Evolutionary conservation across 2,797 vertebrate species (phyloP).

Genomic region (Sebastes aleutianus): DNA sequence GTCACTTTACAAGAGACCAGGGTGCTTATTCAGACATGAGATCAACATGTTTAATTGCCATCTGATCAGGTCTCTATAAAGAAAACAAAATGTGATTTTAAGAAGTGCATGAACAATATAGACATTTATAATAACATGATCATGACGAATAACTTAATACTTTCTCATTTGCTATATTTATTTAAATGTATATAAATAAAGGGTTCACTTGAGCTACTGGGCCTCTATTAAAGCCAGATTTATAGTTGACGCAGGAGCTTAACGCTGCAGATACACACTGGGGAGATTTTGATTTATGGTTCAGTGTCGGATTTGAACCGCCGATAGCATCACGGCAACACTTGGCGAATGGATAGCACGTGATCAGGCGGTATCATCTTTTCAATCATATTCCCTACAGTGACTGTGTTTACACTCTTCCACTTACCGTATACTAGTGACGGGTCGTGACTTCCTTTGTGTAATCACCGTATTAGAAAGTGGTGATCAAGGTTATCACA

Average conservation of each 20-base stretch:
- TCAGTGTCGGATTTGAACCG: background rate
- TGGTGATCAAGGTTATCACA: background rate
- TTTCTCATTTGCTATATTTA: background rate
- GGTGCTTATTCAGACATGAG: background rate
- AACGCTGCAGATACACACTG: background rate
- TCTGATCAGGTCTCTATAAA: background rate
- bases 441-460: background rate
- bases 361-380: background rate
- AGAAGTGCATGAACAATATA: background rate
- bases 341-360: background rate
- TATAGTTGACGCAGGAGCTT: background rate
- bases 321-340: background rate
- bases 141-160: background rate
- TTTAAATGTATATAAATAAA: background rate
- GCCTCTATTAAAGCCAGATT: background rate
- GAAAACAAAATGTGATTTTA: background rate
- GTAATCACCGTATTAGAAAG: background rate
- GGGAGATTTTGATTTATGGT: background rate
- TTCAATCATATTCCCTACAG: background rate
- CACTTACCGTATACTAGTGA: background rate
- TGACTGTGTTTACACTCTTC: background rate
- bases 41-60: background rate
- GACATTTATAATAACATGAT: background rate
- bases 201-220: background rate
- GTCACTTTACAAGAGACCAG: background rate